phyloP scores from a whole-genome alignment of 2,113 vertebrate genomes.

The Anseranas semipalmata region DNA sequence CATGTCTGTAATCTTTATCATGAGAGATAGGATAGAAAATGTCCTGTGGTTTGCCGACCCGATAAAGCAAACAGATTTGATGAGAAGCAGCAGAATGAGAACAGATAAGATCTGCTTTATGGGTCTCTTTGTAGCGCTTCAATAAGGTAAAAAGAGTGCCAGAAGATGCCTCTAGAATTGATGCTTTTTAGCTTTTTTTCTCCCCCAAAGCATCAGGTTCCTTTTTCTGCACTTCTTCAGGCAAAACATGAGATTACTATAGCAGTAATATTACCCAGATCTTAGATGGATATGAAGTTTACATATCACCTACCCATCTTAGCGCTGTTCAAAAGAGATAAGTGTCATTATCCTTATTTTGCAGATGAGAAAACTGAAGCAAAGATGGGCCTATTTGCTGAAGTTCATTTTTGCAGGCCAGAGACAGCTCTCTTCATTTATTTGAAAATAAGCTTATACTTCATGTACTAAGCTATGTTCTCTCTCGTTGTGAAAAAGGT shows the following conservation, averaged over 20 bases:
- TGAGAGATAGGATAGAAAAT: constrained; percentile 33
- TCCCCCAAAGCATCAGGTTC: not conserved
- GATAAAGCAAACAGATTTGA: constrained; percentile 37
- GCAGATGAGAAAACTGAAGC: not conserved
- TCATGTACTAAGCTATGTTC: not conserved
- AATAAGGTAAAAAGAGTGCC: not conserved
- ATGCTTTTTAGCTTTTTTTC: not conserved
- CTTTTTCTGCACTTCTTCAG: not conserved
- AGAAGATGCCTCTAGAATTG: not conserved
- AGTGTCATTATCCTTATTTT: not conserved
- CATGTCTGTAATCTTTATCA: not conserved
- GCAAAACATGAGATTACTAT: not conserved
- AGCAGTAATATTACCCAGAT: not conserved
- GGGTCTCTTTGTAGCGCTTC: not conserved
- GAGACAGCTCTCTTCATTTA: not conserved
- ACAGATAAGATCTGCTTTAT: constrained; percentile 34
- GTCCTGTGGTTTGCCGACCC: not conserved
- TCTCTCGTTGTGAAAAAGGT: not conserved
- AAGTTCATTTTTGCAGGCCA: not conserved
- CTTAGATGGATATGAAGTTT: not conserved
- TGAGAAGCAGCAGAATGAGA: constrained; percentile 26
- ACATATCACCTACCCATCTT: not conserved
- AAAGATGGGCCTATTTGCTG: not conserved
- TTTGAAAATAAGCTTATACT: not conserved
- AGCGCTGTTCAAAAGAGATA: not conserved